Base-by-base conservation (phyloP, 2,888 invertebrate species). In the Euzophera pinguis region DNA sequence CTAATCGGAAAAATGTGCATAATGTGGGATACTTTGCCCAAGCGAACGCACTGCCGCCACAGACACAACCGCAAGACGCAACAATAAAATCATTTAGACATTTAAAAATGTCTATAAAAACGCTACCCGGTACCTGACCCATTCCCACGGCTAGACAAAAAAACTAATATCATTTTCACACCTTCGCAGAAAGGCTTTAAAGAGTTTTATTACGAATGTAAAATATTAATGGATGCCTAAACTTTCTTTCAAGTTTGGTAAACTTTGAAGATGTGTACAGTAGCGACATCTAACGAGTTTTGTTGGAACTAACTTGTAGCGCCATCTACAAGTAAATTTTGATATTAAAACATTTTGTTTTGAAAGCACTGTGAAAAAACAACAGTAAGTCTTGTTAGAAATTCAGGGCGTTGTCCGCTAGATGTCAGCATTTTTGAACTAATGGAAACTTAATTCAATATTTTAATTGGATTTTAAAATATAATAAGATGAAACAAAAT, bases 91-190 rank as follows among this genome's bases (percentile, higher is more conserved):
- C 51, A 55, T 14, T 29, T 60, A 60, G 58, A 71, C 70, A 71
- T 68, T 22, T 22, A 22, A 61, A 68, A 71, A 71, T 69, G 68
- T 65, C 63, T 59, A 59, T 71, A 73, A 69, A 73, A 69, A 63
- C 61, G 62, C 76, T 81, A 83, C 75, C 78, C 76, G 75, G 16
- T 10, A 16, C 45, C 32, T 14, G 32, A 54, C 64, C 62, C 70
- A 73, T 89, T 90, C 90, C 81, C 90, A 90, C 90, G 88, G 71
- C 73, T 63, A 69, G 69, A 71, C 64, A 67, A 67, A 75, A 79
- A 75, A 84, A 85, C 83, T 80, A 82, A 85, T 86, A 85, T 84
- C 59, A 86, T 86, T 88, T 88, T 89, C 87, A 89, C 90, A 89
- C 90, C 89, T 89, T 81, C 81, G 80, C 78, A 77, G 83, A 81